phyloP scores from a whole-genome alignment of 2,797 vertebrate species.

The Sebastes wilsoni region DNA sequence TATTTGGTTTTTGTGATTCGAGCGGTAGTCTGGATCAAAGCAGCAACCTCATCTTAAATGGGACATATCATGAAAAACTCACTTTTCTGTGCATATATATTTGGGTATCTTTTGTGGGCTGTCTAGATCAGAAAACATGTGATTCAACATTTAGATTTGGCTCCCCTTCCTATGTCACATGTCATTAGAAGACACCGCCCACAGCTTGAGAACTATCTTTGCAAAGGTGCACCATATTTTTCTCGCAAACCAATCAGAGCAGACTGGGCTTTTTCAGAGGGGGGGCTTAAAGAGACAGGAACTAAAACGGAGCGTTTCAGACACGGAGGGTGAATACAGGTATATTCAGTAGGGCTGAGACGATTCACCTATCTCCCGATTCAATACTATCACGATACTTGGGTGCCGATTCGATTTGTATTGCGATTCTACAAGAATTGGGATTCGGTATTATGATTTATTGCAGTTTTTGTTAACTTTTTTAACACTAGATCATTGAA shows the following conservation, averaged over 20 bases:
- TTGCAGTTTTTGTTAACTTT: too few species aligned
- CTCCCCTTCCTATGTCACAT: not conserved
- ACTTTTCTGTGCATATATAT: not conserved
- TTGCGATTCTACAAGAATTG: too few species aligned
- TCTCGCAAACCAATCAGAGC: not conserved
- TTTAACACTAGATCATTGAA: too few species aligned
- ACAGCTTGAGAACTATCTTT: not conserved
- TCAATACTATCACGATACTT: too few species aligned
- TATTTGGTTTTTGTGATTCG: not conserved
- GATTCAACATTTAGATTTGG: not conserved
- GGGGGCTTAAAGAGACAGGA: too few species aligned
- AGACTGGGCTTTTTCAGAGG: not conserved
- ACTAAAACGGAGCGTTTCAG: too few species aligned
- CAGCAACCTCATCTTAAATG: not conserved
- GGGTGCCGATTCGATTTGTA: too few species aligned
- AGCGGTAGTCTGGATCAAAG: not conserved
- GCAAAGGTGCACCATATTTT: too few species aligned
- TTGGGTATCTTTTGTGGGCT: not conserved
- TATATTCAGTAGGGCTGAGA: too few species aligned
- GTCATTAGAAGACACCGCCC: not conserved
- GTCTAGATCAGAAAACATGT: not conserved
- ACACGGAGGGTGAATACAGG: too few species aligned
- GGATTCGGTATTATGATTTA: too few species aligned
- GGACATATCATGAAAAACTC: not conserved
- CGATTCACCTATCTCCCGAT: too few species aligned